Conservation (phyloP, 2,113 vertebrate species). For the Myrmophylax atrothorax region DNA sequence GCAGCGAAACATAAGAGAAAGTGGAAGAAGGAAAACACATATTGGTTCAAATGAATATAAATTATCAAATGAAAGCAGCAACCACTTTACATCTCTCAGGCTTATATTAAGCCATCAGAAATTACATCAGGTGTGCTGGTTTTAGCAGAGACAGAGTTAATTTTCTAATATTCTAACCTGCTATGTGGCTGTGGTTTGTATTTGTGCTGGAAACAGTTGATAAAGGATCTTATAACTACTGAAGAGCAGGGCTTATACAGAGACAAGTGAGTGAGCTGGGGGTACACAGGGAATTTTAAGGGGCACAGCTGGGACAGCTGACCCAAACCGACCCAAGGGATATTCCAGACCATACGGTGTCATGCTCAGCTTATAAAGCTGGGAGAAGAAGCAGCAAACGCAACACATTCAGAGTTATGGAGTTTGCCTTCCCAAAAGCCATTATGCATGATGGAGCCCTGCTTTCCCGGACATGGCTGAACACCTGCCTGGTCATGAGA, state of each 20-base stretch:
- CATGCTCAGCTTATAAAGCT: not conserved
- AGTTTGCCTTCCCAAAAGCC: not conserved
- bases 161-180: not conserved
- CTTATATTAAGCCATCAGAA: not conserved
- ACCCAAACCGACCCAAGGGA: no score
- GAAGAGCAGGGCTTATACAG: not conserved
- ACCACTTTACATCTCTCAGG: not conserved
- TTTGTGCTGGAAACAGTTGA: not conserved
- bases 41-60: not conserved
- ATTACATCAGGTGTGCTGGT: not conserved
- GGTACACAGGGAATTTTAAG: not conserved
- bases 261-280: not conserved
- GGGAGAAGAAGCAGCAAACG: not conserved
- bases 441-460: rapidly evolving
- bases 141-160: not conserved
- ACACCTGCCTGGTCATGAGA: not conserved
- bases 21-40: not conserved
- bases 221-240: not conserved
- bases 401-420: not conserved
- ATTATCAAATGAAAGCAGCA: not conserved
- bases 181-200: not conserved
- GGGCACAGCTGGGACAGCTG: not conserved
- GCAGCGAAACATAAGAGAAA: not conserved
- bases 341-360: not conserved
- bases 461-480: not conserved